phyloP scores from a whole-genome alignment of 2,797 vertebrate species.

The Telmatherina bonti region DNA sequence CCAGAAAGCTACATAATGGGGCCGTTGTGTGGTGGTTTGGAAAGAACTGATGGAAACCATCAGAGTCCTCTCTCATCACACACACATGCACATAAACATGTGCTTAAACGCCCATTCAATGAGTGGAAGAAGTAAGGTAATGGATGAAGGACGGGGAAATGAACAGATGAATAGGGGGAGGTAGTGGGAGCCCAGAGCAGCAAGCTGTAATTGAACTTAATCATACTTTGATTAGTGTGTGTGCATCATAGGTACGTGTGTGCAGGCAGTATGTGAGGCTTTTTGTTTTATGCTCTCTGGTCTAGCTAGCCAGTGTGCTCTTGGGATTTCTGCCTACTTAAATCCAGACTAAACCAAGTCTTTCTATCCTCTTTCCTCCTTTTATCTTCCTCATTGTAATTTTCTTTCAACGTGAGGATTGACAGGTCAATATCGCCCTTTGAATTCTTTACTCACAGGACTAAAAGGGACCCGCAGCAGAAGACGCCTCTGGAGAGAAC shows the following conservation, averaged over 20 bases:
- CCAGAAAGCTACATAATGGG: constrained; percentile 77
- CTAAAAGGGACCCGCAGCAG: constrained; percentile 77
- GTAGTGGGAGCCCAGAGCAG: constrained; percentile 67
- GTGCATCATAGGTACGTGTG: constrained; percentile 14
- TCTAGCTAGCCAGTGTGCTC: constrained; percentile 33
- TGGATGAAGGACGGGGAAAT: constrained; percentile 59
- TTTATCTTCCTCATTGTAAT: constrained; percentile 24
- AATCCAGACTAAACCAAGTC: constrained; percentile 67
- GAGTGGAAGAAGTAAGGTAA: constrained; percentile 75
- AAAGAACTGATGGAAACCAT: constrained; percentile 78
- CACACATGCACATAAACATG: constrained; percentile 43
- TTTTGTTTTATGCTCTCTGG: constrained; percentile 37
- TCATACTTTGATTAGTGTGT: constrained; percentile 66
- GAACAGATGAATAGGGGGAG: constrained; percentile 53
- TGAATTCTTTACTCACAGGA: constrained; percentile 78
- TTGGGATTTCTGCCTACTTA: constrained; percentile 68
- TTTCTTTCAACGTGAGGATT: constrained; percentile 9
- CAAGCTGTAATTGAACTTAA: constrained; percentile 78
- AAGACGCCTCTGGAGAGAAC: constrained; percentile 79
- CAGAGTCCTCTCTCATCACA: constrained; percentile 59
- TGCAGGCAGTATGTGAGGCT: constrained; percentile 12
- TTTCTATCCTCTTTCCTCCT: constrained; percentile 29
- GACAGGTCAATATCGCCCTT: constrained; percentile 15
- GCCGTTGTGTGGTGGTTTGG: constrained; percentile 78
- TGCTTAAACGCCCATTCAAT: constrained; percentile 54